phyloP scores from a whole-genome alignment of 2,888 invertebrate species.

The Macropis europaea region DNA sequence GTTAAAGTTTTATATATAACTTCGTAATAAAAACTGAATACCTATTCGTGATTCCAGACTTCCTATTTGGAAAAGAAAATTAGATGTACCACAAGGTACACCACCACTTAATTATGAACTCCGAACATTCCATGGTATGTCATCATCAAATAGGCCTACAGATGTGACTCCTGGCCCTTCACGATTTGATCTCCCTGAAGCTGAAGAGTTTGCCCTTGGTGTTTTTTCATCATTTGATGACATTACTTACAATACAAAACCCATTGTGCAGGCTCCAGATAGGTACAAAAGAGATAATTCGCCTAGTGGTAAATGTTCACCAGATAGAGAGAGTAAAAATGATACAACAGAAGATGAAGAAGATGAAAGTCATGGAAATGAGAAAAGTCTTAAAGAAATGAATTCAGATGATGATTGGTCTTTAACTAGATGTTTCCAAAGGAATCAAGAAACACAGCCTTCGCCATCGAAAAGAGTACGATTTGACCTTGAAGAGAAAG shows the following conservation, averaged over 20 bases:
- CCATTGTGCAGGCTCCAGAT: slow-evolving; percentile 83
- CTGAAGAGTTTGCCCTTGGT: slow-evolving; percentile 84
- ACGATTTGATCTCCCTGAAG: slow-evolving; percentile 87
- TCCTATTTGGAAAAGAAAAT: slow-evolving; percentile 83
- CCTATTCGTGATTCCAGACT: slow-evolving; percentile 70
- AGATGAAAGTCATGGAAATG: slow-evolving; percentile 70
- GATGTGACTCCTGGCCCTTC: slow-evolving; percentile 83
- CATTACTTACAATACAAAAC: slow-evolving; percentile 87
- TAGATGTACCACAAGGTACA: slow-evolving; percentile 64
- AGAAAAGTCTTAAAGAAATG: slow-evolving; percentile 67
- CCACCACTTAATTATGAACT: slow-evolving; percentile 64
- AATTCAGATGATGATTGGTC: slow-evolving; percentile 77
- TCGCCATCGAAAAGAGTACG: slow-evolving; percentile 80
- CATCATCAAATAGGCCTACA: slow-evolving; percentile 62
- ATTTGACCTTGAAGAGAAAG: slow-evolving; percentile 84
- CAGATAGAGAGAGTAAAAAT: slow-evolving; percentile 73
- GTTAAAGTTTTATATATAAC: not conserved
- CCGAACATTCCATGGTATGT: slow-evolving; percentile 65
- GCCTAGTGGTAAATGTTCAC: slow-evolving; percentile 59
- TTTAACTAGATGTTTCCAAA: slow-evolving; percentile 73
- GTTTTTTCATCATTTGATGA: slow-evolving; percentile 85
- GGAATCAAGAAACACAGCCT: slow-evolving; percentile 69
- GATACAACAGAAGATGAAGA: slow-evolving; percentile 77
- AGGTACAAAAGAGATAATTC: slow-evolving; percentile 49
- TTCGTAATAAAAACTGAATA: slow-evolving; percentile 4